Conservation (phyloP, 2,888 invertebrate species). For the Anticlea derivata region DNA sequence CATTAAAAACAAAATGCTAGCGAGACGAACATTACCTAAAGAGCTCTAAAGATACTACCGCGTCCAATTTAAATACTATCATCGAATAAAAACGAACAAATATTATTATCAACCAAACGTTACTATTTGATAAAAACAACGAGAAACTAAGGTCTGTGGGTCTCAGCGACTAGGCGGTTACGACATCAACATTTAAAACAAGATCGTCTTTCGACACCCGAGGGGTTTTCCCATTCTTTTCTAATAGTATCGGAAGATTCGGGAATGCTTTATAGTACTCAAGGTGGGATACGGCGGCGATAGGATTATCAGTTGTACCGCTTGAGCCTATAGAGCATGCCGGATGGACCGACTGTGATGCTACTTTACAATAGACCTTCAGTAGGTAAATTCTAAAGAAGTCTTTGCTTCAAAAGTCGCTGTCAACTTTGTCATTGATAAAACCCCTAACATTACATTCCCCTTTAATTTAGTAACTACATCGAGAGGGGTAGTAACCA, state of each 20-base stretch:
- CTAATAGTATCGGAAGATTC: constrained; percentile 39
- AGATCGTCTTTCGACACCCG: constrained; percentile 57
- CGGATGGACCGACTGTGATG: constrained; percentile 62
- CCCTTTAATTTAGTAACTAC: constrained; percentile 79
- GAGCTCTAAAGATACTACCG: constrained; percentile 81
- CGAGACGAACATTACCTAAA: constrained; percentile 76
- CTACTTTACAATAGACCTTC: constrained; percentile 51
- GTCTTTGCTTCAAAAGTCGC: constrained; percentile 67
- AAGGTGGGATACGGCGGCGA: constrained; percentile 34
- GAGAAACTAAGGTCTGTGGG: constrained; percentile 72
- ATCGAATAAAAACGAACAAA: constrained; percentile 78
- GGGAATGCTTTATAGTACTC: constrained; percentile 75
- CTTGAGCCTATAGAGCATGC: constrained; percentile 72
- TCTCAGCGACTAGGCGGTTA: constrained; percentile 83
- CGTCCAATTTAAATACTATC: constrained; percentile 72
- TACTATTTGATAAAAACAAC: constrained; percentile 72
- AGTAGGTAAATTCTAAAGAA: constrained; percentile 48
- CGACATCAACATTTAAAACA: constrained; percentile 55
- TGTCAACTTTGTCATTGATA: constrained; percentile 83
- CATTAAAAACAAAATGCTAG: constrained; percentile 71
- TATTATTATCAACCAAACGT: constrained; percentile 74
- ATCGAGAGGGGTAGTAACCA: constrained; percentile 77
- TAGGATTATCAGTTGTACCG: constrained; percentile 45
- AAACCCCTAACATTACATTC: constrained; percentile 82
- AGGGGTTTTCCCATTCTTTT: constrained; percentile 41